Base-by-base conservation (phyloP, 2,113 vertebrate species). In the Pygathrix nemaeus region DNA sequence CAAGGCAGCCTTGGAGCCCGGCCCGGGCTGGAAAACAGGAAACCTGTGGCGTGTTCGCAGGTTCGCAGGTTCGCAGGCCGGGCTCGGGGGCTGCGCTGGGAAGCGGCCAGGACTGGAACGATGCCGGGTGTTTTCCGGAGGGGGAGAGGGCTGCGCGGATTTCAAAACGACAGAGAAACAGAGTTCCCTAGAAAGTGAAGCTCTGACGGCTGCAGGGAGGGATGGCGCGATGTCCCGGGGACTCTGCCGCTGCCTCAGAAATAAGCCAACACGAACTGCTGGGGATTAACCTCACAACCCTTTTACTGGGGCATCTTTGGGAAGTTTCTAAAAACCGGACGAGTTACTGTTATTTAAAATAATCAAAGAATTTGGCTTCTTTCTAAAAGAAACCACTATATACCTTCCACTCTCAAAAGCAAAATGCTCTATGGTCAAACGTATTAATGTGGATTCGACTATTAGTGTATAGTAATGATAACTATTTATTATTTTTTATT, bases 201-300 rank as follows among this genome's bases (percentile, higher is more conserved):
- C 20, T 38, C 21, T 6, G 89, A 32, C 8, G 4, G 1, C 43
- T 17, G 38, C 3, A 13, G 3, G 8, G 20, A 10, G 43, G 20
- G 5, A 3, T 16, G 14, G 72, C 6, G 20, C 48, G 75, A 27
- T 30, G 38, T 43, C 38, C 1, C 20, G 61, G 23, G 32, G 45
- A 10, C 20, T 16, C 57, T 4, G 76, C 18, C 8, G 21, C 55
- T n/a, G 2, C 59, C 30, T 18, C 76, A 5, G 18, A 13, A 61
- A 25, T 5, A 9, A 25, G 1, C 57, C 48, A 0, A 12, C 4
- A 2, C 7, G 57, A 75, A 30, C 48, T 10, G 2, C 5, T 0
- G 50, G 4, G 6, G 57, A 23, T 23, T 8, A 10, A 75, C 21
- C 50, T 30, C 61, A 7, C 1, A 43, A 30, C 1, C 1, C 35